Base-by-base conservation (phyloP, 2,888 invertebrate species). In the Phorcus lineatus region DNA sequence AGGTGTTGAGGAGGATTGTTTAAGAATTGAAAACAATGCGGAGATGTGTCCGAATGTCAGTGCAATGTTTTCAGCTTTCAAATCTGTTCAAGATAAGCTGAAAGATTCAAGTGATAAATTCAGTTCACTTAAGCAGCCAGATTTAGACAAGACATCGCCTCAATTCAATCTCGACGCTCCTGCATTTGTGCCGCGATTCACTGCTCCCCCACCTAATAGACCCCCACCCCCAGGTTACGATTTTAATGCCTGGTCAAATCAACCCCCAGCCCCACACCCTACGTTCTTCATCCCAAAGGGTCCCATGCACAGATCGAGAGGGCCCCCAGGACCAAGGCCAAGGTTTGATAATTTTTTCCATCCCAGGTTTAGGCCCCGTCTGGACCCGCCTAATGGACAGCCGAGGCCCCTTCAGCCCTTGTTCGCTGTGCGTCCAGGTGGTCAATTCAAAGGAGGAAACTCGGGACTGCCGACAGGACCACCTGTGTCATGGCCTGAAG, bases 281-380 rank as follows among this genome's bases (percentile, higher is more conserved):
- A 81, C 84, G 80, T 86, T 86, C 74, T 81, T 85, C n/a, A 86
- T 84, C 7, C 84, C 83, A 17, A 85, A 83, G 55, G 67, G 76
- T n/a, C 76, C 80, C 9, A 57, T 57, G 70, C 70, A 31, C 16
- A 70, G 40, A 28, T 16, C 40, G 3, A 13, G 57, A 57, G 57
- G 57, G 4, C 57, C 57, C 7, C 57, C 57, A 7, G 57, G 57
- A 24, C 57, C 57, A 24, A 57, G 57, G 57, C 22, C 57, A n/a
- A 24, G 24, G 57, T 24, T n/a, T 6, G 57, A 57, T 19, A 1
- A 4, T 24, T 57, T 57, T 19, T 57, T 19, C 24, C 9, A 57
- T 19, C 4, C 22, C 57, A 19, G 19, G 19, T 57, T 7, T 19
- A 4, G 19, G 57, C 19, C 57, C 3, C 19, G 19, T 6, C 22